Conservation (phyloP, 2,797 vertebrate species). For the Oreortyx pictus region DNA sequence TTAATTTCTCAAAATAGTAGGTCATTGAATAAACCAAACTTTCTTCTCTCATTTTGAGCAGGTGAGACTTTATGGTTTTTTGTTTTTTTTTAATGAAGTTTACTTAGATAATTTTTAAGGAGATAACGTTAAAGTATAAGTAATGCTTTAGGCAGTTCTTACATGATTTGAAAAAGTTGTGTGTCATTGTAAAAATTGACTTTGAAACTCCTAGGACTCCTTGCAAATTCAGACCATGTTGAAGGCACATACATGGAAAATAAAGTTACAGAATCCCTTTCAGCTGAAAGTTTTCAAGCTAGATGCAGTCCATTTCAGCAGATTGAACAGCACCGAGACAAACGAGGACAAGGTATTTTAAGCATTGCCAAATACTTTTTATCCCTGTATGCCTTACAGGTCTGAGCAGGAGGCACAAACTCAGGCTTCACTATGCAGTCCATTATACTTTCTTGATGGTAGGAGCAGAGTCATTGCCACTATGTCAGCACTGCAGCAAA, state of each 20-base stretch:
- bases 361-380: not conserved
- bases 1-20: not conserved
- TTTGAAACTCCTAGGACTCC: not conserved
- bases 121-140: not conserved
- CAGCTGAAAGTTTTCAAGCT: constrained; percentile 2
- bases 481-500: not conserved
- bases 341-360: not conserved
- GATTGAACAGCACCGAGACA: not conserved
- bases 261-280: not conserved
- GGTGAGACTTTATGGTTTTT: not conserved
- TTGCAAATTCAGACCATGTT: not conserved
- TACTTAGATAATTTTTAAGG: not conserved
- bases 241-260: not conserved
- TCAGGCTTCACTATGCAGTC: not conserved
- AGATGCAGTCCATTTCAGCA: not conserved
- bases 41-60: not conserved
- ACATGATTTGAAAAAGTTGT: not conserved
- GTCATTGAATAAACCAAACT: not conserved
- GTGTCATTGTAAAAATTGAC: not conserved
- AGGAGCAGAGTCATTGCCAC: not conserved
- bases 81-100: not conserved
- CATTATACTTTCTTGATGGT: not conserved
- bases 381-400: not conserved
- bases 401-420: not conserved
- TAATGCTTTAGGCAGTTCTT: not conserved